phyloP scores from a whole-genome alignment of 2,113 vertebrate genomes.

The Crocuta crocuta region DNA sequence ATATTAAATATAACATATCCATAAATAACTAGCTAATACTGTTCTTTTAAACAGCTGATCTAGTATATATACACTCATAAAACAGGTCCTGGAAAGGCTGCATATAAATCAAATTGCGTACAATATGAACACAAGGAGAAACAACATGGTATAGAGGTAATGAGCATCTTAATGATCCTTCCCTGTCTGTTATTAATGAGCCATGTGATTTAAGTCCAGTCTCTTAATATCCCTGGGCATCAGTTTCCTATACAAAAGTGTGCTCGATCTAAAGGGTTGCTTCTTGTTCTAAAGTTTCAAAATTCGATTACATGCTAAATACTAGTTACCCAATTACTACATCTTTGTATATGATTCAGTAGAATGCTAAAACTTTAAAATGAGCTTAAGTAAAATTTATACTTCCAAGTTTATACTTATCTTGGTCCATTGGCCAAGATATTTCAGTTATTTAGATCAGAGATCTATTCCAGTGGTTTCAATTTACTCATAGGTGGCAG shows the following conservation, averaged over 20 bases:
- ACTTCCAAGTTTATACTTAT: background rate
- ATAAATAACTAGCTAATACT: conserved; percentile 51
- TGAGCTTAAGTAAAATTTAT: conserved; percentile 3
- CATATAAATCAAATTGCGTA: conserved; percentile 51
- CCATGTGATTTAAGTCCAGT: background rate
- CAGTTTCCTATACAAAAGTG: background rate
- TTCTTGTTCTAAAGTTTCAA: background rate
- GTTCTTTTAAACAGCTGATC: conserved; percentile 35
- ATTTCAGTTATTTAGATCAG: background rate
- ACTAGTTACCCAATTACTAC: background rate
- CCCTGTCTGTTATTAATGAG: background rate
- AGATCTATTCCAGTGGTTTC: background rate
- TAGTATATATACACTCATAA: background rate
- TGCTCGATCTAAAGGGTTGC: background rate
- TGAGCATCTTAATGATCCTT: background rate
- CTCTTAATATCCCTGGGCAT: background rate
- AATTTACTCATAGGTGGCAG: background rate
- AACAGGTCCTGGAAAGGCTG: background rate
- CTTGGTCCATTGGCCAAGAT: background rate
- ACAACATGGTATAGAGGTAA: background rate
- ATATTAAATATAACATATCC: conserved; percentile 38
- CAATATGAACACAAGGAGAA: background rate
- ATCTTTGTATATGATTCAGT: background rate
- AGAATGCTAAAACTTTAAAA: conserved; percentile 25
- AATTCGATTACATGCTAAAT: background rate